A percentile compares a stretch with the other conserved stretches of the same genome.
Conservation (phyloP, 2,888 invertebrate species). For the Trisateles emortualis region DNA sequence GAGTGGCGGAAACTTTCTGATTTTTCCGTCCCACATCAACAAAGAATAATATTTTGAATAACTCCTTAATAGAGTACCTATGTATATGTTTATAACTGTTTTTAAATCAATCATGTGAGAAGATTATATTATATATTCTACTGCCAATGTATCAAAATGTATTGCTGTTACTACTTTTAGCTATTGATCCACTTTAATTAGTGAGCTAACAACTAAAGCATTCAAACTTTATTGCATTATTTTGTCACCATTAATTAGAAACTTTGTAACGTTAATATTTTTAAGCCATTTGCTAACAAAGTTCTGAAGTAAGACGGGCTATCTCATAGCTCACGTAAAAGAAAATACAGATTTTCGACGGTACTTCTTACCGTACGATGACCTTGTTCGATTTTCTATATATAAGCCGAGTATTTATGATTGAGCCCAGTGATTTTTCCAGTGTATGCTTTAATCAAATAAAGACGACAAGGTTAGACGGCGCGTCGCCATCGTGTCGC, state of each 20-base stretch:
- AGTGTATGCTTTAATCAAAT: slow-evolving; percentile 60
- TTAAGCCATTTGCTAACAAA: slow-evolving; percentile 28
- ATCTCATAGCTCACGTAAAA: slow-evolving; percentile 12
- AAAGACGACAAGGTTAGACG: slow-evolving; percentile 65
- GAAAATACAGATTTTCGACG: slow-evolving; percentile 23
- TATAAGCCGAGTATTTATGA: slow-evolving; percentile 28
- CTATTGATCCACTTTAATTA: slow-evolving; percentile 33
- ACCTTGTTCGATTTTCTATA: slow-evolving; percentile 35
- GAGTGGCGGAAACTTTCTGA: slow-evolving; percentile 5
- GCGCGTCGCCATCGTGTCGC: slow-evolving; percentile 70
- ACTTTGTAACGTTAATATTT: slow-evolving; percentile 27
- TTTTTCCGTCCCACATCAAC: neutral
- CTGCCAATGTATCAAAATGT: slow-evolving; percentile 4
- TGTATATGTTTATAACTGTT: too few relatives aligned
- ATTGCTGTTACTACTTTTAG: slow-evolving; percentile 7
- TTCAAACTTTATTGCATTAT: slow-evolving; percentile 32
- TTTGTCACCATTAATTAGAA: slow-evolving; percentile 37
- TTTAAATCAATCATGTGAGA: too few relatives aligned
- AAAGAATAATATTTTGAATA: neutral
- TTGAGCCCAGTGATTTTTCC: slow-evolving; percentile 28
- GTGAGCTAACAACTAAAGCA: slow-evolving; percentile 22
- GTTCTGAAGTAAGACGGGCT: slow-evolving; percentile 13
- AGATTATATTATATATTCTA: too few relatives aligned
- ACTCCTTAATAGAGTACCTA: too few relatives aligned
- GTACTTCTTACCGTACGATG: slow-evolving; percentile 11